Percentiles rank a stretch among this genome's conserved stretches.
These are phyloP conservation scores for Hetaerina titia DNA, from an alignment of 2,888 invertebrate genomes.

Conservation along the genomic window DNA sequence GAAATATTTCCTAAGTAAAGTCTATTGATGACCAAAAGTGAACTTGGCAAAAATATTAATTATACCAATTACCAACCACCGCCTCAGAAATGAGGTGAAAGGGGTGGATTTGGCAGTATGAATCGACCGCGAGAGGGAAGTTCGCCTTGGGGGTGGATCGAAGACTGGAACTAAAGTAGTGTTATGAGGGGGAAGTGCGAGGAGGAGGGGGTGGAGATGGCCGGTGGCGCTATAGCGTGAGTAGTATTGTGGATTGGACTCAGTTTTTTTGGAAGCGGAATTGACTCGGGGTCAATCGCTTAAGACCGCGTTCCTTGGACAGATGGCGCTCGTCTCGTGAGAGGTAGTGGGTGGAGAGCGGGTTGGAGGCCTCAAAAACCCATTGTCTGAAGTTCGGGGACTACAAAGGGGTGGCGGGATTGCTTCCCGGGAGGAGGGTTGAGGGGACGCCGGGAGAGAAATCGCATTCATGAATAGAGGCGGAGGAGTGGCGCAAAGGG, in stretches of 20 bases:
- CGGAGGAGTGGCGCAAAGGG: neutral
- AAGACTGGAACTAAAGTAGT: neutral
- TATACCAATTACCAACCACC: neutral
- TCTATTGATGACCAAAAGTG: no score
- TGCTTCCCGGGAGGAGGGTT: neutral
- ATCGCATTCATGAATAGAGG: neutral
- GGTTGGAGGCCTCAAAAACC: neutral
- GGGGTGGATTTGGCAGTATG: no score
- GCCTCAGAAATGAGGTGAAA: neutral
- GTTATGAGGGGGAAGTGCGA: neutral
- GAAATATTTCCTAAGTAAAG: no score
- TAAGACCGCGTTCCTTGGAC: conserved; percentile 22
- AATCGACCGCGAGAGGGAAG: neutral
- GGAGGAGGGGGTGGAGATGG: neutral
- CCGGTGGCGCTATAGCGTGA: neutral
- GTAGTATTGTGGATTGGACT: neutral
- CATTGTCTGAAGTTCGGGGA: neutral
- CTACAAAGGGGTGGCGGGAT: neutral
- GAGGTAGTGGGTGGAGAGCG: neutral
- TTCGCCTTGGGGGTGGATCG: neutral
- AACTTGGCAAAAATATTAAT: no score
- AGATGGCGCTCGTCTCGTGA: conserved; percentile 40
- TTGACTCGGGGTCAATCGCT: conserved; percentile 62
- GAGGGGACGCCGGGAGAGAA: neutral
- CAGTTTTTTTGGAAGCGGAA: conserved; percentile 17